Base-by-base conservation (phyloP, 2,113 vertebrate species). In the Leptobrachium leishanense region DNA sequence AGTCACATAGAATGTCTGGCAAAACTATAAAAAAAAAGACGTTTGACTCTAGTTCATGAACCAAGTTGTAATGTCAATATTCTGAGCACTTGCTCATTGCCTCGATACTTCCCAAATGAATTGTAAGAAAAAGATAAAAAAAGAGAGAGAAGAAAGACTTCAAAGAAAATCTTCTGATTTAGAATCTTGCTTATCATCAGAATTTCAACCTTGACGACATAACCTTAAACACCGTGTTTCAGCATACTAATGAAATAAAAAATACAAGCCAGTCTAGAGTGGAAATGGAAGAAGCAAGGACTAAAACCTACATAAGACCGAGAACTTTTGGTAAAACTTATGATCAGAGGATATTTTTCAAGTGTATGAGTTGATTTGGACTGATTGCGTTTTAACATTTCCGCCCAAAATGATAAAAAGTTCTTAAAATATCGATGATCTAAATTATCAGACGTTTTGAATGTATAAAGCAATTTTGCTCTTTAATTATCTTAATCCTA, bases 161-260 rank as follows among this genome's bases (percentile, higher is more conserved):
- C 85, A 87, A 85, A 89, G 84, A 71, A 79, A 82, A 84, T 82
- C 77, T 84, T 85, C 82, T 84, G 84, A 62, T 82, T 66, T 53
- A 84, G 83, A 85, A 83, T 74, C 81, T 83, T 57, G 55, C 76
- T 86, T 86, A 78, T 81, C 82, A 42, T 84, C 82, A 62, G 79
- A 75, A 81, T 83, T 77, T 87, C 84, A 88, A 85, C 87, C 83
- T 80, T 84, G 86, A 86, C 86, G 84, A 83, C 43, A 20, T 39
- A 84, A 83, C 83, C 68, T 57, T 71, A 72, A 81, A 40, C 82
- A 81, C 1, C 68, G 40, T 53, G 74, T 39, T 79, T 79, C 54
- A 74, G 88, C 84, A 84, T 83, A 77, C 69, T 85, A 82, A 88
- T 9, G 54, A 85, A 71, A 15, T n/a, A 66, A 77, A 0, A 1